Base-by-base conservation (phyloP, 2,888 invertebrate genomes). In the Heteropelma amictum region DNA sequence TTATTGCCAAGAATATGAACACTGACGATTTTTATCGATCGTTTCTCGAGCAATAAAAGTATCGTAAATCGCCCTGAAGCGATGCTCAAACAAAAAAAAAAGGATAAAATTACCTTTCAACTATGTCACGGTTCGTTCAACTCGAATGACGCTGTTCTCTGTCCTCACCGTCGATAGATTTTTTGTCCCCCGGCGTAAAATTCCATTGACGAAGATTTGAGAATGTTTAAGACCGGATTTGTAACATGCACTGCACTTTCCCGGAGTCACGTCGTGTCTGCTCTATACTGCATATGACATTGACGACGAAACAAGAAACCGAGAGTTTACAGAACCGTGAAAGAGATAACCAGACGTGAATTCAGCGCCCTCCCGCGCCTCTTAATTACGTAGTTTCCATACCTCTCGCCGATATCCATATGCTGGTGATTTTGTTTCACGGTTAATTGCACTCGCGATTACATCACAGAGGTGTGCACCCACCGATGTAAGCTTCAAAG, bases 371-470 rank as follows among this genome's bases (percentile, higher is more conserved):
- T 23, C 38, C 17, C 54, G 6, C 47, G 10, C 61, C 33, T 47
- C 61, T 47, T 17, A 23, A 38, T 65, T 47, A 54, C 70, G 56
- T 49, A 54, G 47, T 74, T 65, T 70, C 40, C 60, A 75, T 49
- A 49, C 26, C 53, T 30, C 56, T 33, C 8, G 61, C 53, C 58
- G 53, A 64, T 70, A 40, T 35, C 33, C 51, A 72, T 69, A n/a
- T n/a, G n/a, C n/a, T 45, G 21, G 38, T 70, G 47, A 53, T 38
- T 67, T 70, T 61, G 47, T 60, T 75, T 71, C 75, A 75, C 70
- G 75, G 75, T 71, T 75, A 75, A 71, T 75, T 71, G 75, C 65
- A 40, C 49, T 35, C 26, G 54, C n/a, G 23, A 61, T 73, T 68
- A 73, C 72, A 68, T 68, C 67, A 73, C 67, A 54, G 47, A 28